Base-by-base conservation (phyloP, 2,113 vertebrate species). In the Paracanthobrama guichenoti region DNA sequence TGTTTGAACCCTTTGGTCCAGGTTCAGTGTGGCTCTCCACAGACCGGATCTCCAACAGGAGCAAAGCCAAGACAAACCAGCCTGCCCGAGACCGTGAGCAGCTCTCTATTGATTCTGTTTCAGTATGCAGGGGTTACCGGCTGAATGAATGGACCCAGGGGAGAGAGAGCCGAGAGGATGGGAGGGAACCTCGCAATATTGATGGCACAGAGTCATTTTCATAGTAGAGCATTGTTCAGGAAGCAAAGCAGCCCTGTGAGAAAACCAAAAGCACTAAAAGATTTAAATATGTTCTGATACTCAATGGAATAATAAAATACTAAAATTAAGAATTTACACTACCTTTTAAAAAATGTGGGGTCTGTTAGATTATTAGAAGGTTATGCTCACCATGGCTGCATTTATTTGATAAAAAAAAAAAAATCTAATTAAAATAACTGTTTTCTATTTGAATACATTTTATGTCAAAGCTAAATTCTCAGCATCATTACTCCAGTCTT, bases 1-100 rank as follows among this genome's bases (percentile, higher is more conserved):
- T 35, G 24, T 59, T 81, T 75, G 77, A 67, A 84, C n/a, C n/a
- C 48, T 82, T 78, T 79, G 72, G 84, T 81, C 74, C 46, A 55
- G 71, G 26, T 84, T 60, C 73, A 77, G 82, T 20, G 24, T 67
- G 46, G 73, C 50, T 75, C 81, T 69, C 69, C 71, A 44, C 57
- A 50, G 89, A 87, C 84, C 66, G 71, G 53, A 86, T 87, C 79
- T 57, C 26, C 57, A 82, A 6, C 44, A 44, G 82, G 86, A 82
- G 8, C 4, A 4, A 35, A 13, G 64, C 87, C 84, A 89, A 85
- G 57, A 69, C 57, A 91, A 88, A 88, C 83, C 13, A 79, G 81
- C 66, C 73, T 59, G 83, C 35, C 81, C 42, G 75, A 75, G 82
- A 74, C 74, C 73, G 26, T 26, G 72, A 81, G 84, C 69, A 87